phyloP scores from a whole-genome alignment of 2,888 invertebrate species.

The Leptinotarsa peninsularis region DNA sequence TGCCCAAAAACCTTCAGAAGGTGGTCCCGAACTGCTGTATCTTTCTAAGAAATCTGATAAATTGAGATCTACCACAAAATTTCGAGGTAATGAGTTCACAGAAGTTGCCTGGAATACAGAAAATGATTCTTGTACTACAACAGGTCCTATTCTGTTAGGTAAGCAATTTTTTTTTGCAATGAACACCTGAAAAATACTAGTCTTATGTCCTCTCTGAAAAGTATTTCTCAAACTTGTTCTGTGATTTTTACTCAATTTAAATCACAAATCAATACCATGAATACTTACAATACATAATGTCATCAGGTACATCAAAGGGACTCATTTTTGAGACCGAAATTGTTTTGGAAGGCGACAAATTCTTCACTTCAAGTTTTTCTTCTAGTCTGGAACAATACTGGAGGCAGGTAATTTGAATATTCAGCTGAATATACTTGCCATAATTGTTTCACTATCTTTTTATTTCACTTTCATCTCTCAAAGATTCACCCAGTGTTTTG shows the following conservation, averaged over 20 bases:
- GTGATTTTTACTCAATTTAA: too few relatives aligned
- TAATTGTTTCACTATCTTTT: neutral
- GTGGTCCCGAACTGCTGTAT: slow-evolving; percentile 82
- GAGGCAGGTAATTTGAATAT: slow-evolving; percentile 77
- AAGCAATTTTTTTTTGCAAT: slow-evolving; percentile 26
- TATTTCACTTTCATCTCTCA: neutral
- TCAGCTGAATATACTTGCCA: neutral
- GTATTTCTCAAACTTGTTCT: too few relatives aligned
- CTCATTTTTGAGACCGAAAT: slow-evolving; percentile 92
- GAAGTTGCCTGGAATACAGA: slow-evolving; percentile 90
- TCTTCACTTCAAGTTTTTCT: slow-evolving; percentile 75
- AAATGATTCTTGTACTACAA: slow-evolving; percentile 76
- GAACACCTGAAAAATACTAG: neutral
- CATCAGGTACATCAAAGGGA: slow-evolving; percentile 86
- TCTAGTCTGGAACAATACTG: slow-evolving; percentile 79
- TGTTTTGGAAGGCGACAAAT: slow-evolving; percentile 82
- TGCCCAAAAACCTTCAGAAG: slow-evolving; percentile 70
- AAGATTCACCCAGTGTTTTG: neutral
- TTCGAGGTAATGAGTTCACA: slow-evolving; percentile 85
- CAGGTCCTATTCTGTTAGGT: slow-evolving; percentile 84
- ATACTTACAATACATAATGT: neutral
- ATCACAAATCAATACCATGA: too few relatives aligned
- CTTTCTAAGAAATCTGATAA: slow-evolving; percentile 82
- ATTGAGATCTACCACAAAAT: slow-evolving; percentile 75
- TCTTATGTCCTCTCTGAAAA: too few relatives aligned